Evolutionary conservation across 2,113 vertebrate genomes (phyloP), one percentile per base, ranked within the genome.

Genomic region (Plecotus auritus): DNA sequence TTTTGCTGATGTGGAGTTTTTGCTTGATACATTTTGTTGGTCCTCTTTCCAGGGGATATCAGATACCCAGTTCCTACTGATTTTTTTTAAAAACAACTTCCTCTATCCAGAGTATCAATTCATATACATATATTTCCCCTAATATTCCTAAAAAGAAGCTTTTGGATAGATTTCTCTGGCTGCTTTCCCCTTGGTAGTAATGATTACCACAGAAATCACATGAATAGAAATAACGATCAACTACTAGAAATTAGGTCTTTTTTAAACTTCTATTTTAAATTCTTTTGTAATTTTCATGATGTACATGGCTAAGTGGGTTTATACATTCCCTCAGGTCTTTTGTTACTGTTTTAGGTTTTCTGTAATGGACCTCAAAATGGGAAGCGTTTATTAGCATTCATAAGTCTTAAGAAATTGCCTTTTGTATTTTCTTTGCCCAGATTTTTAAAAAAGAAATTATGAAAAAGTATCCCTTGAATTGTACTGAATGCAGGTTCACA

Each of bases 1-100:
- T 83, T 96, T 96, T 82, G 30, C 74, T 91, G 76, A 81, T 54
- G 45, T 22, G 66, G 87, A 91, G 78, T 78, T 94, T 96, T 78
- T 83, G 47, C 85, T 89, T 90, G 42, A 81, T 95, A 80, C 40
- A 61, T 54, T 85, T 93, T 80, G 45, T 94, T 96, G 89, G 35
- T 95, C 56, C 22, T 91, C 32, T 94, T 95, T 72, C 66, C 70
- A 40, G 85, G 92, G 74, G 56, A 35, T 93, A 78, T 83, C 18
- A 51, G 91, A 93, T 95, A 89, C 28, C 22, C 8, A 49, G 30
- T 73, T 73, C 59, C 42, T 86, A 40, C n/a, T 66, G 28, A 42
- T 88, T 93, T 95, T 82, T 56, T 81, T 93, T 83, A 9, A 23
- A 88, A 95, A 73, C 13, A 82, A 14, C 70, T 94, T 89, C 83